Percentiles rank a stretch among this genome's conserved stretches.
phyloP scores from a whole-genome alignment of 2,113 vertebrate genomes.

The Turnix velox region DNA sequence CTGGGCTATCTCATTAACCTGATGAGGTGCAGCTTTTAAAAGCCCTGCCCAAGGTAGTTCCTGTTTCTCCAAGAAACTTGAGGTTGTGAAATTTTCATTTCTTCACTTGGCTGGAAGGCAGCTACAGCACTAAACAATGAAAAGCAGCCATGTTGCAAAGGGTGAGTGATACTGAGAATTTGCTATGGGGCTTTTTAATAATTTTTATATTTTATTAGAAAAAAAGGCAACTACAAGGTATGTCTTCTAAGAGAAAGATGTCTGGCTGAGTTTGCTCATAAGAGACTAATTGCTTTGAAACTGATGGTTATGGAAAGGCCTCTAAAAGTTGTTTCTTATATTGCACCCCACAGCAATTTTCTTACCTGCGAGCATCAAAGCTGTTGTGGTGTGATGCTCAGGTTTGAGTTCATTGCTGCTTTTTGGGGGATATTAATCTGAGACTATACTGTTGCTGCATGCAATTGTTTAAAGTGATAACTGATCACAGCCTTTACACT shows the following conservation, averaged over 20 bases:
- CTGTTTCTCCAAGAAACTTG: background rate
- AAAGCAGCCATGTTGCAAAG: background rate
- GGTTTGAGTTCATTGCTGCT: background rate
- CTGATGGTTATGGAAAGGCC: background rate
- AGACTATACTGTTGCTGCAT: background rate
- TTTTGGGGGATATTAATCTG: background rate
- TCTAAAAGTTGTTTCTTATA: background rate
- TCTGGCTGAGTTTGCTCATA: background rate
- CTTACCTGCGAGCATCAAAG: background rate
- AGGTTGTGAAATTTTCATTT: background rate
- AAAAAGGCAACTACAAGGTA: background rate
- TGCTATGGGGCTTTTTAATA: accelerated
- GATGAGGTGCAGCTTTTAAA: background rate
- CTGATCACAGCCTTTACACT: background rate
- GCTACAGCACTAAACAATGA: accelerated
- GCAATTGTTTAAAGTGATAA: background rate
- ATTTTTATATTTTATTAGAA: background rate
- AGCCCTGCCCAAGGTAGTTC: background rate
- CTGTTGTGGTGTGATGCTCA: background rate
- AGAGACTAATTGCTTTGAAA: background rate
- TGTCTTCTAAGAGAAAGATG: background rate
- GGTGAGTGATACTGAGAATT: background rate
- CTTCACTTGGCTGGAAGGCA: background rate
- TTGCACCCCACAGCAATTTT: background rate
- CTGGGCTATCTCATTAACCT: background rate